phyloP scores from a whole-genome alignment of 2,113 vertebrate species.

The Brachyhypopomus gauderio region DNA sequence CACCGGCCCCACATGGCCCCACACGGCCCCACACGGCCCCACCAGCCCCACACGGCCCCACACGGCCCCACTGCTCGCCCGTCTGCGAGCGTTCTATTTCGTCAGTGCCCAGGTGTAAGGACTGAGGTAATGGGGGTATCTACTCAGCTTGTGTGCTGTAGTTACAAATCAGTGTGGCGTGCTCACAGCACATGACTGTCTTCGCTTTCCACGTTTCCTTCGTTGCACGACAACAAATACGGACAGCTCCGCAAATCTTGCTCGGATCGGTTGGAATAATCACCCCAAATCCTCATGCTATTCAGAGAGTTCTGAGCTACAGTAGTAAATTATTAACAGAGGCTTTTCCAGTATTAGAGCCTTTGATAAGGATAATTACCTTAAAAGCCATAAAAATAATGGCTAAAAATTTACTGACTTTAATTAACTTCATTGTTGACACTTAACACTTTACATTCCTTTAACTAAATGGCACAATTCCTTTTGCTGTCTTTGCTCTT shows the following conservation, averaged over 20 bases:
- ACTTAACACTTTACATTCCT: background rate
- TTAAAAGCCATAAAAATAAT: background rate
- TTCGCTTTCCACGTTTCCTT: background rate
- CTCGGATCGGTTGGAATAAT: background rate
- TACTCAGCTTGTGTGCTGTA: background rate
- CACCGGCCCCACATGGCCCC: too few species aligned
- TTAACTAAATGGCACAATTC: background rate
- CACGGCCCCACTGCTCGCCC: background rate
- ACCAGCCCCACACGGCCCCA: too few species aligned
- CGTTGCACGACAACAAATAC: background rate
- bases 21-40: too few species aligned
- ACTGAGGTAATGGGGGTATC: background rate
- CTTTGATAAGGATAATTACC: background rate
- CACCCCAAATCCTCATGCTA: background rate
- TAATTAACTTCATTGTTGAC: background rate
- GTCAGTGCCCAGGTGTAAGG: background rate
- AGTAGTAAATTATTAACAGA: constrained; percentile 2
- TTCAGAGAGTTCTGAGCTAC: background rate
- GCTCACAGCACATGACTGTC: background rate
- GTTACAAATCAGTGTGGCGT: background rate
- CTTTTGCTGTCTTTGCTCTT: too few species aligned
- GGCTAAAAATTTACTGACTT: background rate
- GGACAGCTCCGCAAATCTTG: background rate
- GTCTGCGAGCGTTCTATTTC: background rate
- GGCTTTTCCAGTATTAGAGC: background rate